Conservation (phyloP, 2,113 vertebrate species). For the Mystacornis crossleyi region DNA sequence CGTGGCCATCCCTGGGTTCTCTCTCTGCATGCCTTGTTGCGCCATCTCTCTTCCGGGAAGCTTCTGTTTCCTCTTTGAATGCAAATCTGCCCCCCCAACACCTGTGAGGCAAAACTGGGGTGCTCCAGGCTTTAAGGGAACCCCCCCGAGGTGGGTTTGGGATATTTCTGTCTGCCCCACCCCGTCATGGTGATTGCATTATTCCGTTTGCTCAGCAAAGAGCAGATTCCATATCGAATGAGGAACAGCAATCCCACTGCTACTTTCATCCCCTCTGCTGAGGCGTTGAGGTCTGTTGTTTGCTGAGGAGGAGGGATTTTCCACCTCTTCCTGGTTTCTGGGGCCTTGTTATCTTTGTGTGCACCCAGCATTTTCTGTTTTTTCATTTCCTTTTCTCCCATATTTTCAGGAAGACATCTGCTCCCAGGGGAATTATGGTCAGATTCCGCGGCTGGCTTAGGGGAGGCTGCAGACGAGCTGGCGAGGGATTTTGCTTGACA, state of each 20-base stretch:
- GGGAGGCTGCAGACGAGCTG: background rate
- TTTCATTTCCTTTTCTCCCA: background rate
- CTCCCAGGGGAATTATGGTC: rapidly evolving
- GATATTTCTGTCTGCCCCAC: background rate
- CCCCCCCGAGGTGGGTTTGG: rapidly evolving
- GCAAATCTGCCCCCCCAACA: background rate
- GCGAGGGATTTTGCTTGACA: background rate
- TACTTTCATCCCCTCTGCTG: background rate
- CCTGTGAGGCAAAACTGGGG: background rate
- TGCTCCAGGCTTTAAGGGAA: background rate
- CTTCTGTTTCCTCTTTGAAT: background rate
- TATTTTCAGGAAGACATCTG: background rate
- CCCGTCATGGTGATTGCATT: rapidly evolving
- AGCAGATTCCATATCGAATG: background rate
- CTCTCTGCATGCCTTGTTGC: background rate
- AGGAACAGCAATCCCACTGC: background rate
- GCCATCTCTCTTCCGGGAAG: rapidly evolving
- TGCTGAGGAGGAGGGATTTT: background rate
- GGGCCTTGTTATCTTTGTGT: background rate
- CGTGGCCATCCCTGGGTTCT: background rate
- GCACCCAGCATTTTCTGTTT: rapidly evolving
- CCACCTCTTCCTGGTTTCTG: background rate
- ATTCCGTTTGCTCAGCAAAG: background rate
- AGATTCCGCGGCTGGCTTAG: rapidly evolving
- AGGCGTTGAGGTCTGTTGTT: background rate